phyloP scores from a whole-genome alignment of 2,113 vertebrate genomes.

The Pelusios castaneus region DNA sequence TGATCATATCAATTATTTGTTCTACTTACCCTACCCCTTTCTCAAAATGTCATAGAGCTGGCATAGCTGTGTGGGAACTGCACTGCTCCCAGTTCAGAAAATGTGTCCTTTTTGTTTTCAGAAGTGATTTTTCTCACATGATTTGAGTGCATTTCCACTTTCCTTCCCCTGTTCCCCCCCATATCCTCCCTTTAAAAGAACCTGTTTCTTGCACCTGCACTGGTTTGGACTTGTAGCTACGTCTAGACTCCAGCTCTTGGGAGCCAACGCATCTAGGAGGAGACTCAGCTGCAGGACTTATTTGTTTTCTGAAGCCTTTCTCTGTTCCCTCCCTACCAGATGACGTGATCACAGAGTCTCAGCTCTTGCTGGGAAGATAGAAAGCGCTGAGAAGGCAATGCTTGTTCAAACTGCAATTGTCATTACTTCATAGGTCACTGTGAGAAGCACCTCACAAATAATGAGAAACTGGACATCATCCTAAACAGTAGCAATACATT shows the following conservation, averaged over 20 bases:
- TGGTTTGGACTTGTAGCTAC: slow-evolving; percentile 32
- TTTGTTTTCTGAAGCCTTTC: slow-evolving; percentile 38
- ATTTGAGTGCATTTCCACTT: background rate
- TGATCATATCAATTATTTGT: background rate
- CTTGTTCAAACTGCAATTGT: slow-evolving; percentile 45
- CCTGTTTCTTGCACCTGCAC: background rate
- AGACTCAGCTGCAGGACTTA: slow-evolving; percentile 27
- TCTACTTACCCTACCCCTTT: background rate
- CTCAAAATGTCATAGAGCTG: background rate
- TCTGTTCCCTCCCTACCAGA: background rate
- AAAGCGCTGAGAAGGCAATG: slow-evolving; percentile 57
- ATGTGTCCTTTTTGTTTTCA: slow-evolving; percentile 24
- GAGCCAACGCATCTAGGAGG: background rate
- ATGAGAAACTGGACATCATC: background rate
- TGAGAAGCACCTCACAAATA: slow-evolving; percentile 37
- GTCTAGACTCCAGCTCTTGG: background rate
- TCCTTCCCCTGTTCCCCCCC: background rate
- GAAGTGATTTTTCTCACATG: background rate
- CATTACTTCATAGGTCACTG: slow-evolving; percentile 13
- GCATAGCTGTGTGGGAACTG: background rate
- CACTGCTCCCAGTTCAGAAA: background rate
- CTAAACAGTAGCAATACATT: background rate
- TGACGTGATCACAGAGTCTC: slow-evolving; percentile 58
- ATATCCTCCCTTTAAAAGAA: background rate
- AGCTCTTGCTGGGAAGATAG: slow-evolving; percentile 29